These are phyloP conservation scores for Xylota sylvarum DNA, from an alignment of 2,888 invertebrate genomes.

Conservation along the genomic window DNA sequence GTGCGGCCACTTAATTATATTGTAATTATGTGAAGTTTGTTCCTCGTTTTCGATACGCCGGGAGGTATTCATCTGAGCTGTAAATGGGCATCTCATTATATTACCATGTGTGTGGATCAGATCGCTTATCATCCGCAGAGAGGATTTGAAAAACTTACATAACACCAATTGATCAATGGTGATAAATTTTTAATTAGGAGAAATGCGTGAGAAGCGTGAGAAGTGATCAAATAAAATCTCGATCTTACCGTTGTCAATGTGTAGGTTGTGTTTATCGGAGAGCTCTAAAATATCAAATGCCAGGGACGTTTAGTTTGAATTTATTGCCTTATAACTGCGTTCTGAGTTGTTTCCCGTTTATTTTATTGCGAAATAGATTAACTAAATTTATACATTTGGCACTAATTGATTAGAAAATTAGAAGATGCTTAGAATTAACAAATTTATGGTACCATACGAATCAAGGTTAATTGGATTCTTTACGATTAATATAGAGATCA, in stretches of 20 bases:
- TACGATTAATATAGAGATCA: no score
- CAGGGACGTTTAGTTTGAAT: slow-evolving; percentile 8
- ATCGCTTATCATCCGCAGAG: background rate
- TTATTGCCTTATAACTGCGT: slow-evolving; percentile 6
- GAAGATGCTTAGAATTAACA: background rate
- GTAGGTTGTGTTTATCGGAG: background rate
- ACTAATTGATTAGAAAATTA: background rate
- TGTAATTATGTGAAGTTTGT: slow-evolving; percentile 29
- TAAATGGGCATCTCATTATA: slow-evolving; percentile 8
- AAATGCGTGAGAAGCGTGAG: slow-evolving; percentile 25
- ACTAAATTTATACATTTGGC: background rate
- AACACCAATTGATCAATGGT: slow-evolving; percentile 2
- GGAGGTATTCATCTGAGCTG: background rate
- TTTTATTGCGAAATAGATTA: background rate
- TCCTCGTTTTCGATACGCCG: slow-evolving; percentile 6
- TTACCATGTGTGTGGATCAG: background rate
- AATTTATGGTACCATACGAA: background rate
- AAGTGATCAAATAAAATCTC: background rate
- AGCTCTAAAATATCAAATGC: slow-evolving; percentile 24
- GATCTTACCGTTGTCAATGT: background rate
- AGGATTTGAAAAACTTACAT: slow-evolving; percentile 10
- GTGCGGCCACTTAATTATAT: slow-evolving; percentile 27
- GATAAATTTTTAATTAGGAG: slow-evolving; percentile 26
- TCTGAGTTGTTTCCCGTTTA: background rate
- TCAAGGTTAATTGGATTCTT: background rate